Evolutionary conservation across 2,113 vertebrate genomes (phyloP), one percentile per base, ranked within the genome.

Genomic region (Tyto alba): DNA sequence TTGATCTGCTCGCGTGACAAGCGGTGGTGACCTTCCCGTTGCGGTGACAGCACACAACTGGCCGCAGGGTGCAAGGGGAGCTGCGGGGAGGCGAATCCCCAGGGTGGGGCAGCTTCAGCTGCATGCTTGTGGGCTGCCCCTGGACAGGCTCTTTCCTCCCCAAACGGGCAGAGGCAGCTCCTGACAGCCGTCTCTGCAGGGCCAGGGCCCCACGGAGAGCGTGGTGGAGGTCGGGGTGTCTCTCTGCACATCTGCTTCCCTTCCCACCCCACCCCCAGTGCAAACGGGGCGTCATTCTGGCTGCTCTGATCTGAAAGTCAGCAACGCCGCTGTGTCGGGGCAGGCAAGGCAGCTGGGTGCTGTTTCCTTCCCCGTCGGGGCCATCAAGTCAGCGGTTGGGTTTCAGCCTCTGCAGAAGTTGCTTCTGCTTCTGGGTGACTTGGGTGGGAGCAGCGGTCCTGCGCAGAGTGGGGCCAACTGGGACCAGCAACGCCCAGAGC

Each of bases 211-310:
- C 5, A 1, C 1, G 0, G 11, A 48, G 47, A 32, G 57, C 63
- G 4, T 36, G 82, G 52, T 30, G 36, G 55, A 38, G 69, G 56
- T 67, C 53, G 34, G 41, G 41, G 73, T 10, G 21, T 36, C 29
- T 11, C 19, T 34, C 52, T 60, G 77, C 81, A 23, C 68, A 10
- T 50, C 88, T 40, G 20, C 62, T 66, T 25, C 53, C 36, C 38
- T 19, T n/a, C n/a, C n/a, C n/a, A n/a, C n/a, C 38, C 5, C 12
- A 1, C 13, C 11, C 8, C 2, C 16, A 30, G 0, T 29, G 60
- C 20, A 66, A 72, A 55, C 1, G 27, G 68, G 53, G 68, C 2
- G 5, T 23, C 22, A 34, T 55, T 84, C 59, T 16, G 69, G 66
- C 52, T 1, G 11, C 25, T n/a, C 3, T 5, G 38, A 17, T 20